Evolutionary conservation across 1,140 invertebrate species (phyloP).

Genomic region (Thrips palmi): DNA sequence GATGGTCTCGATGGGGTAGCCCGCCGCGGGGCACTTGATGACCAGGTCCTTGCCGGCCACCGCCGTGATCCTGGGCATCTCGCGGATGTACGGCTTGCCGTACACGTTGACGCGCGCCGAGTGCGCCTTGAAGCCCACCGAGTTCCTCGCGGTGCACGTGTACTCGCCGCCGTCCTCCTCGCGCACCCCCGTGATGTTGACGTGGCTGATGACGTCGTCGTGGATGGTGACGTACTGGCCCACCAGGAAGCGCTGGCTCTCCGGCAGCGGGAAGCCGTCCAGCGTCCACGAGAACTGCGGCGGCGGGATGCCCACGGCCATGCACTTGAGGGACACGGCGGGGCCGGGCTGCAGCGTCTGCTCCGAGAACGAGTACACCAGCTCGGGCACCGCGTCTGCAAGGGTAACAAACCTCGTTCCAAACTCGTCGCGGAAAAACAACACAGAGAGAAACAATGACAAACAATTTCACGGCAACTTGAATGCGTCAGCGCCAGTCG

Average conservation of each 20-base stretch:
- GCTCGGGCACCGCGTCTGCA: slow-evolving; percentile 64
- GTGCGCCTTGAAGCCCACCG: slow-evolving; percentile 54
- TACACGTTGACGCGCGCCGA: slow-evolving; percentile 79
- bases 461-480: neutral
- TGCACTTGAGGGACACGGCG: slow-evolving; percentile 74
- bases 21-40: slow-evolving; percentile 83
- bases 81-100: slow-evolving; percentile 64
- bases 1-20: slow-evolving; percentile 76
- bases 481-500: too few species aligned
- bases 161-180: slow-evolving; percentile 87
- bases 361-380: slow-evolving; percentile 76
- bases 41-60: slow-evolving; percentile 68
- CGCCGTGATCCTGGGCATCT: slow-evolving; percentile 80
- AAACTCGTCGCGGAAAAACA: too few species aligned
- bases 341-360: slow-evolving; percentile 77
- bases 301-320: slow-evolving; percentile 75
- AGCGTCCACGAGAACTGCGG: slow-evolving; percentile 77
- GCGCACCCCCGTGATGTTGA: slow-evolving; percentile 75
- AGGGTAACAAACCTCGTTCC: slow-evolving; percentile 10
- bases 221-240: slow-evolving; percentile 67
- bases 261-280: slow-evolving; percentile 66
- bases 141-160: slow-evolving; percentile 68
- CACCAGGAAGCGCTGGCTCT: slow-evolving; percentile 71
- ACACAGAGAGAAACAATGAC: neutral
- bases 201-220: slow-evolving; percentile 74